phyloP scores from a whole-genome alignment of 2,797 vertebrate species.

The Dermochelys coriacea region DNA sequence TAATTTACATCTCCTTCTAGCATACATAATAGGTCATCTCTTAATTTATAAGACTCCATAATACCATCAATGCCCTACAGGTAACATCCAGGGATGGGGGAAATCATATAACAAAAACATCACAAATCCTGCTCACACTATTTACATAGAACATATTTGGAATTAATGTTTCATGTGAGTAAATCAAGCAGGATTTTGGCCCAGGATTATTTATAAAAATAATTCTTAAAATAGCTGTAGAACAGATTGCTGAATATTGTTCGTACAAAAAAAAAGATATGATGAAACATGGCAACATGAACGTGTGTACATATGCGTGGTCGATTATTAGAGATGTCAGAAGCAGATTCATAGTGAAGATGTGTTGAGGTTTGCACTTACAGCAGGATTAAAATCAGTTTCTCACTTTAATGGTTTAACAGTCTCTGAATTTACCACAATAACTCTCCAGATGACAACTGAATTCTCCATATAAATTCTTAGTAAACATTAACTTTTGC shows the following conservation, averaged over 20 bases:
- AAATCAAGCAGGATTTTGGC: neutral
- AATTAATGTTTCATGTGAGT: neutral
- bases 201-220: conserved; percentile 2
- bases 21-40: neutral
- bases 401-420: neutral
- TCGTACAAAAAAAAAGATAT: neutral
- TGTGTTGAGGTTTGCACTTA: neutral
- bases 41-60: neutral
- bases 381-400: neutral
- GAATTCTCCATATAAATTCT: neutral
- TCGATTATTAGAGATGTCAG: neutral
- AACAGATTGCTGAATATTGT: neutral
- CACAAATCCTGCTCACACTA: neutral
- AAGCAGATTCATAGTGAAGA: neutral
- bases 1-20: neutral
- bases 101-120: neutral
- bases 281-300: neutral
- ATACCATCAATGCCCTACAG: neutral
- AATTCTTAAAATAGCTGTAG: neutral
- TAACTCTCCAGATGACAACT: neutral
- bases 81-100: neutral
- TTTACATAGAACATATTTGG: neutral
- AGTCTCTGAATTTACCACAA: neutral
- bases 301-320: neutral
- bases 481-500: neutral